These are phyloP conservation scores for Spinibarbus caldwelli DNA, from an alignment of 2,797 vertebrate genomes.

Conservation along the genomic window DNA sequence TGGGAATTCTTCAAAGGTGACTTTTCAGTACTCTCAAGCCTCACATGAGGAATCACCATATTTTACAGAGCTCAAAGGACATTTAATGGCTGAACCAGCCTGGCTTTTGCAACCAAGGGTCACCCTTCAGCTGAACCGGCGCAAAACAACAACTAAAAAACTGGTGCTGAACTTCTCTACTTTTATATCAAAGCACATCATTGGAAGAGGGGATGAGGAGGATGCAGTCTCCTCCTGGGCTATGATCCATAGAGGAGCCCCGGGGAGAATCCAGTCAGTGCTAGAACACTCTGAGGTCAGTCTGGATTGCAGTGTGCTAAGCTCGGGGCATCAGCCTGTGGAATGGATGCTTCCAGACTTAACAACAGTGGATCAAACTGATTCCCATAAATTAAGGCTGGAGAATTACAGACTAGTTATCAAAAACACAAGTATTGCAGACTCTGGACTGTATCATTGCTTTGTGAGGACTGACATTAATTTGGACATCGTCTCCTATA, in stretches of 20 bases:
- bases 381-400: conserved; percentile 65
- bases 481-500: conserved; percentile 75
- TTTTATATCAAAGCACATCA: conserved; percentile 71
- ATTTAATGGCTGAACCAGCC: conserved; percentile 77
- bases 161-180: conserved; percentile 81
- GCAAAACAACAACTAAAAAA: conserved; percentile 80
- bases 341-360: conserved; percentile 83
- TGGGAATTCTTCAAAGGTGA: conserved; percentile 70
- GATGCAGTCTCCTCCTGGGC: conserved; percentile 72
- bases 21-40: conserved; percentile 78
- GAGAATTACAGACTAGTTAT: conserved; percentile 74
- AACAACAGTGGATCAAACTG: conserved; percentile 68
- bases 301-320: conserved; percentile 72
- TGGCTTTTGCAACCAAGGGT: conserved; percentile 82
- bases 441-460: conserved; percentile 82
- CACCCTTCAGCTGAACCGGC: conserved; percentile 79
- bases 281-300: conserved; percentile 74
- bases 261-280: conserved; percentile 68
- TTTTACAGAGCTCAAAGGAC: conserved; percentile 83
- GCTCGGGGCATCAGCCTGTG: conserved; percentile 67
- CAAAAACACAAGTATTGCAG: conserved; percentile 72
- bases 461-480: conserved; percentile 71
- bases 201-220: conserved; percentile 55
- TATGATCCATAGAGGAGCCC: conserved; percentile 70
- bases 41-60: conserved; percentile 79